These are phyloP conservation scores for Fistularia commersonii DNA, from an alignment of 2,797 vertebrate genomes.

Conservation along the genomic window DNA sequence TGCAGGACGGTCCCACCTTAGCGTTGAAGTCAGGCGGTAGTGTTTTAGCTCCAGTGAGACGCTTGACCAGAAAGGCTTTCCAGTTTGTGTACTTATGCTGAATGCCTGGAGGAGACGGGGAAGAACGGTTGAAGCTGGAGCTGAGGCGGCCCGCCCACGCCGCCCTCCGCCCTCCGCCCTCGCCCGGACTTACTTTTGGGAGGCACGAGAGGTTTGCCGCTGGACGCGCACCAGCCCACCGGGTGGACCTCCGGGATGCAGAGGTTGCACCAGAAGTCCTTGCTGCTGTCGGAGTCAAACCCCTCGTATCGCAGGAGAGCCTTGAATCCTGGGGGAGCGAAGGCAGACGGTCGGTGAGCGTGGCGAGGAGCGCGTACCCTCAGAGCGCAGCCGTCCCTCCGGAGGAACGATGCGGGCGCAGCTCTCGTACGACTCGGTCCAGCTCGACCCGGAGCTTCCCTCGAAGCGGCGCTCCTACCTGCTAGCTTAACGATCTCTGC, in stretches of 20 bases:
- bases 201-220: constrained; percentile 93
- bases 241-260: constrained; percentile 93
- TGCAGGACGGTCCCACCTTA: constrained; percentile 76
- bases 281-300: constrained; percentile 91
- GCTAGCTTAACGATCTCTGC: constrained; percentile 93
- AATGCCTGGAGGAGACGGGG: constrained; percentile 79
- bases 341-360: not conserved
- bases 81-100: constrained; percentile 98
- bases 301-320: constrained; percentile 95
- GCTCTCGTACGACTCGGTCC: no score
- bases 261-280: constrained; percentile 96
- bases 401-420: no score
- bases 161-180: no score
- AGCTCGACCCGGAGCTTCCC: no score
- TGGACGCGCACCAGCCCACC: constrained; percentile 97
- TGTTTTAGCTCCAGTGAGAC: constrained; percentile 98
- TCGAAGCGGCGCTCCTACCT: constrained; percentile 67
- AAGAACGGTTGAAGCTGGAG: not conserved
- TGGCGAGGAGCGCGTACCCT: no score
- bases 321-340: constrained; percentile 82
- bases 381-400: no score
- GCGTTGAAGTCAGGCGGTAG: constrained; percentile 92
- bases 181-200: constrained; percentile 84
- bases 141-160: no score
- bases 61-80: constrained; percentile 97